Evolutionary conservation across 2,797 vertebrate species (phyloP).

Genomic region (Pteronotus mesoamericanus): DNA sequence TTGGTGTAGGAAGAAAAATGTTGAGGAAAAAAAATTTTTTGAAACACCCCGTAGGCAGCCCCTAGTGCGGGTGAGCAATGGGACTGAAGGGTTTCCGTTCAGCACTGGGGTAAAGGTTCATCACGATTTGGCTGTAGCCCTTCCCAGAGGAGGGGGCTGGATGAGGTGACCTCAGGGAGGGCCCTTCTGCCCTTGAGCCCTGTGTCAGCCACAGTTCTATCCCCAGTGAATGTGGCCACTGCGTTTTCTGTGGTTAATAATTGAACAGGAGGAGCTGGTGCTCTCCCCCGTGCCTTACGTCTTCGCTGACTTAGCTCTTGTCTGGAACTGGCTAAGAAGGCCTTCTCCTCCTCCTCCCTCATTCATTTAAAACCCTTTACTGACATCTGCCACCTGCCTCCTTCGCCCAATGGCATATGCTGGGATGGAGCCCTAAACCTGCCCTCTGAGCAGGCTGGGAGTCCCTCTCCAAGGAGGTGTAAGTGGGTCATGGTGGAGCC

Average conservation of each 20-base stretch:
- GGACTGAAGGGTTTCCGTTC: neutral
- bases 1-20: neutral
- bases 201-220: neutral
- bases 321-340: neutral
- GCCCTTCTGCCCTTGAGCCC: neutral
- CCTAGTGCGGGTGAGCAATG: neutral
- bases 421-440: neutral
- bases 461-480: neutral
- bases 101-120: neutral
- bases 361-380: neutral
- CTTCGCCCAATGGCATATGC: neutral
- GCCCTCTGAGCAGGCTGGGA: neutral
- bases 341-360: neutral
- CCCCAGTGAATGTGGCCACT: neutral
- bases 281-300: neutral
- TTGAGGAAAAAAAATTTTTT: neutral
- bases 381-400: neutral
- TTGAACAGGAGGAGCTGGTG: neutral
- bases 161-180: neutral
- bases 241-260: neutral
- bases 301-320: conserved; percentile 32
- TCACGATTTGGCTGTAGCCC: neutral
- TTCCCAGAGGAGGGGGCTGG: neutral
- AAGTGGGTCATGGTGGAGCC: neutral
- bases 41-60: neutral